These are phyloP conservation scores for Caloenas nicobarica DNA, from an alignment of 2,113 vertebrate genomes.

Conservation along the genomic window DNA sequence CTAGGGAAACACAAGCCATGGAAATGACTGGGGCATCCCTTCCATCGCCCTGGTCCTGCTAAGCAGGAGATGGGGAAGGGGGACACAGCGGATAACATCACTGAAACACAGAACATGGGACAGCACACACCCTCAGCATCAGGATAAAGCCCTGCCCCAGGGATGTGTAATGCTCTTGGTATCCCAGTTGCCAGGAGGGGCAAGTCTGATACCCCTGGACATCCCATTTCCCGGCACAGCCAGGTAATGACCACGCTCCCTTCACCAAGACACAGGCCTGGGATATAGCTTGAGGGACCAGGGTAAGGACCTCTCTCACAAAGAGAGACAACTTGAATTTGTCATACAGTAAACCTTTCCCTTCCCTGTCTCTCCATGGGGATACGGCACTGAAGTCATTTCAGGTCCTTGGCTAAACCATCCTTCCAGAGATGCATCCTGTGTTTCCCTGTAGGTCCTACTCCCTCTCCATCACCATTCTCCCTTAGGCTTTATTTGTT, in stretches of 20 bases:
- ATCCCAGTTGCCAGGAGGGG: neutral
- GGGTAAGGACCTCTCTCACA: neutral
- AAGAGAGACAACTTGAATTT: neutral
- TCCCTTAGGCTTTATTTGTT: neutral
- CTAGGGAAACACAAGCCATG: conserved; percentile 65
- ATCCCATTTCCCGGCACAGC: neutral
- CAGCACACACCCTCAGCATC: neutral
- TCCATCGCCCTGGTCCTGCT: neutral
- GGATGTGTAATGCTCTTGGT: neutral
- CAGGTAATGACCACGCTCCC: neutral
- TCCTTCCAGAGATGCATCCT: neutral
- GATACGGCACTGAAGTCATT: neutral
- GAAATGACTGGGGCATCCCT: neutral
- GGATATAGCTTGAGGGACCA: neutral
- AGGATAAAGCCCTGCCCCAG: neutral
- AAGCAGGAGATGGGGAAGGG: neutral
- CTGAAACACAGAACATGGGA: neutral
- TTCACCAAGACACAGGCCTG: neutral
- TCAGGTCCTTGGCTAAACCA: neutral
- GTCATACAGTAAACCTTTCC: neutral
- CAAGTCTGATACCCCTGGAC: neutral
- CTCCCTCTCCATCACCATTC: neutral
- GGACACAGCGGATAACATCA: neutral
- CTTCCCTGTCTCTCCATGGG: neutral
- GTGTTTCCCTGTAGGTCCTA: neutral